phyloP scores from a whole-genome alignment of 2,888 invertebrate species.

The Operophtera brumata region DNA sequence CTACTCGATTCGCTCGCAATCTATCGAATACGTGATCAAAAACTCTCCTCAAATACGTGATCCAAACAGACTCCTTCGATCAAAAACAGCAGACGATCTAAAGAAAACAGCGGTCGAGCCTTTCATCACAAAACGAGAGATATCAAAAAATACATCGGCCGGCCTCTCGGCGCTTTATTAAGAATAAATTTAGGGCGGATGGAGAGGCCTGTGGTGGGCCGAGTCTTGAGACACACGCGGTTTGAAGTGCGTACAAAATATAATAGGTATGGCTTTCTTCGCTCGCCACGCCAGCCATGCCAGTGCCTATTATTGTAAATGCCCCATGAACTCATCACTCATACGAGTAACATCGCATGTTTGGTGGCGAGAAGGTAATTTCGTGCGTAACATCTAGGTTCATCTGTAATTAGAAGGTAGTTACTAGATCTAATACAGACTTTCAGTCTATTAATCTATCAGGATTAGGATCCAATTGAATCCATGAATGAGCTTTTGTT shows the following conservation, averaged over 20 bases:
- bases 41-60: constrained; percentile 35
- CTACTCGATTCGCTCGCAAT: constrained; percentile 18
- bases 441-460: too few species aligned
- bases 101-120: constrained; percentile 61
- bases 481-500: too few species aligned
- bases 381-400: too few species aligned
- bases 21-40: constrained; percentile 35
- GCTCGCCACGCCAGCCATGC: too few species aligned
- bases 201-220: constrained; percentile 37
- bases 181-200: constrained; percentile 77
- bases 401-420: too few species aligned
- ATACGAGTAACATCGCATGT: too few species aligned
- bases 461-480: too few species aligned
- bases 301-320: too few species aligned
- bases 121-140: constrained; percentile 70
- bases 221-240: constrained; percentile 31
- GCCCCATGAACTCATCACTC: too few species aligned
- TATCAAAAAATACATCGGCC: constrained; percentile 75
- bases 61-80: constrained; percentile 35
- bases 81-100: constrained; percentile 22
- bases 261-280: neutral
- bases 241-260: neutral
- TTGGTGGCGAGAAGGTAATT: too few species aligned
- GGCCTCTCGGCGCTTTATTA: constrained; percentile 76
- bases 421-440: too few species aligned